Evolutionary conservation across 2,888 invertebrate genomes (phyloP), one percentile per base, ranked within the genome.

Genomic region (Endotricha flammealis): DNA sequence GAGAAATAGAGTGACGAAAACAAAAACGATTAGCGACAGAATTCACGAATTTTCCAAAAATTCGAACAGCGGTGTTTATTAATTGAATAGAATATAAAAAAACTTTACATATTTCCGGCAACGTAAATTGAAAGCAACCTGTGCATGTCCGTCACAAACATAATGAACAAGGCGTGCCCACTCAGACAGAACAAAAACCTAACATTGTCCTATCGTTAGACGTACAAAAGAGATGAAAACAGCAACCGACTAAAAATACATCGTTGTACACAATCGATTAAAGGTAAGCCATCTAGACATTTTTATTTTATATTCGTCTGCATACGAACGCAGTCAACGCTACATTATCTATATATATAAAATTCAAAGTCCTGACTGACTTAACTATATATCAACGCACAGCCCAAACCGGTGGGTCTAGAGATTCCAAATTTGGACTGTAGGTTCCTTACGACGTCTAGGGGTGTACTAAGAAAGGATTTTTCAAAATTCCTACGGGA

Each of bases 171-270:
- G 34, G 20, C 27, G 12, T 27, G 10, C 9, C 25, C 22, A 34
- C 34, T 28, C 29, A 29, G 29, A 29, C 47, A 42, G 41, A 47
- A 44, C 41, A 43, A 39, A n/a, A 45, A 29, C 27, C 27, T 25
- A 35, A 35, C 35, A 35, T 35, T 29, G 35, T 35, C 25, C 11
- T 16, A 12, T 25, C 39, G 46, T 40, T 43, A 44, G 42, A 44
- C 42, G 39, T 35, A 37, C 25, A 42, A 39, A 44, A 47, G 42
- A 44, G 42, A 41, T 32, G 35, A 31, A 44, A 42, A 41, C 38
- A 31, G 35, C 36, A 22, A 24, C 42, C 44, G 14, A 28, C 42
- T 47, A 47, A 47, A 47, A 47, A 47, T 44, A 47, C 44, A 45
- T 36, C 36, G 36, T 12, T 2, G 8, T 17, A 35, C 36, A 42